These are phyloP conservation scores for Antechinus flavipes DNA, from an alignment of 2,113 vertebrate species.

Conservation along the genomic window DNA sequence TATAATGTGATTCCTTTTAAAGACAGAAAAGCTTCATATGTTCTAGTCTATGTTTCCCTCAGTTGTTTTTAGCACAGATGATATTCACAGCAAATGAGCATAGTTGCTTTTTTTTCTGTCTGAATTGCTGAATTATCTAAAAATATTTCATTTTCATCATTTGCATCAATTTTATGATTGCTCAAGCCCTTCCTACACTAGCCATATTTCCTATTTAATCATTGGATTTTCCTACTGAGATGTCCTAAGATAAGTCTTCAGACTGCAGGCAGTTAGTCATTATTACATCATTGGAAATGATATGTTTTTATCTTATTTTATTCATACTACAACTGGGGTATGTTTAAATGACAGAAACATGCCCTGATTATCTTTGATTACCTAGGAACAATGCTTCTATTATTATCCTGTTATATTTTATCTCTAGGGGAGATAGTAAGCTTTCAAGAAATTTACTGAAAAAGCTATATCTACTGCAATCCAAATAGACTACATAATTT, in stretches of 20 bases:
- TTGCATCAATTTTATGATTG: neutral
- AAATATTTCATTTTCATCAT: neutral
- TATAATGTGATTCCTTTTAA: neutral
- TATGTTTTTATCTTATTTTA: neutral
- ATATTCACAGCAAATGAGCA: constrained; percentile 8
- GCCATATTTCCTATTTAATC: constrained; percentile 7
- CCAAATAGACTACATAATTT: neutral
- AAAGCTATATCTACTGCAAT: constrained; percentile 15
- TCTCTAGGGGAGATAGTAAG: neutral
- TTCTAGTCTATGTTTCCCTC: neutral
- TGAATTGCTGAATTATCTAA: neutral
- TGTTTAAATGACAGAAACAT: constrained; percentile 15
- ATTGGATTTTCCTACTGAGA: neutral
- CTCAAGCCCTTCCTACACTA: neutral
- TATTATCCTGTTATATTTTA: neutral
- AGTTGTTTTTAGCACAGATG: neutral
- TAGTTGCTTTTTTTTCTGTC: constrained; percentile 21
- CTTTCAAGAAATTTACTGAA: neutral
- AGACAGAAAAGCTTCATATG: neutral
- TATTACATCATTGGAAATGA: constrained; percentile 1
- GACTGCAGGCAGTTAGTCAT: constrained; percentile 21
- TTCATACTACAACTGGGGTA: neutral
- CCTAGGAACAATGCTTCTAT: neutral
- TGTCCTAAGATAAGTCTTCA: constrained; percentile 21
- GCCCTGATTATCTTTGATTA: constrained; percentile 29